Evolutionary conservation across 2,888 invertebrate genomes (phyloP).

Genomic region (Gari tellinella): DNA sequence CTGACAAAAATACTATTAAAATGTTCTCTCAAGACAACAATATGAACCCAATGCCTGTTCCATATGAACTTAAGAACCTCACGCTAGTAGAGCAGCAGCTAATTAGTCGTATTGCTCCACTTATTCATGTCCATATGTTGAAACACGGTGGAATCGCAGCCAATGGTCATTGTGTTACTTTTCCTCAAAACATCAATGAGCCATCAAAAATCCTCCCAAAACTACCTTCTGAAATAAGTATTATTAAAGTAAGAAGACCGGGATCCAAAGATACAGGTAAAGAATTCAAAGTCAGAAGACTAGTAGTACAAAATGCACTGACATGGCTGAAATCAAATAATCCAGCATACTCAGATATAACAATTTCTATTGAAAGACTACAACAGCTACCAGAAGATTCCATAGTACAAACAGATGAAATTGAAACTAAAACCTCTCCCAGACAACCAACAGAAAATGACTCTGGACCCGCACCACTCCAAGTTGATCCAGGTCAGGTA

Average conservation of each 20-base stretch:
- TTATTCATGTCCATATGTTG: conserved; percentile 32
- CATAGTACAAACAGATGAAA: conserved; percentile 21
- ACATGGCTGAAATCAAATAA: conserved; percentile 44
- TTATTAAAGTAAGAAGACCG: conserved; percentile 31
- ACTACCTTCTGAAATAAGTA: conserved; percentile 37
- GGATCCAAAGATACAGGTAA: conserved; percentile 39
- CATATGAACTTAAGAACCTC: conserved; percentile 26
- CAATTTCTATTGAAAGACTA: conserved; percentile 38
- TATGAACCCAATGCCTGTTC: conserved; percentile 45
- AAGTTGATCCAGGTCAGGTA: conserved; percentile 27
- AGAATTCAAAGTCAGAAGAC: conserved; percentile 42
- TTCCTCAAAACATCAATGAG: conserved; percentile 53
- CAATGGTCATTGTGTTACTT: conserved; percentile 52
- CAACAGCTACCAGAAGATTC: conserved; percentile 35
- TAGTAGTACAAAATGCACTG: conserved; percentile 37
- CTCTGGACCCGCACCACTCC: conserved; percentile 34
- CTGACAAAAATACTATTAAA: conserved; percentile 38
- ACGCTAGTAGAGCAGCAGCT: conserved; percentile 50
- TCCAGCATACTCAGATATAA: conserved; percentile 35
- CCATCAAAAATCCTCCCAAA: conserved; percentile 32
- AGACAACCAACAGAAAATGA: conserved; percentile 14
- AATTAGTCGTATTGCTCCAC: conserved; percentile 11
- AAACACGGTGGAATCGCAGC: conserved; percentile 52
- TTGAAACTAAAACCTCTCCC: conserved; percentile 1
- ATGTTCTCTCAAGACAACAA: conserved; percentile 45